phyloP scores from a whole-genome alignment of 2,888 invertebrate species.

The Gibbula magus region DNA sequence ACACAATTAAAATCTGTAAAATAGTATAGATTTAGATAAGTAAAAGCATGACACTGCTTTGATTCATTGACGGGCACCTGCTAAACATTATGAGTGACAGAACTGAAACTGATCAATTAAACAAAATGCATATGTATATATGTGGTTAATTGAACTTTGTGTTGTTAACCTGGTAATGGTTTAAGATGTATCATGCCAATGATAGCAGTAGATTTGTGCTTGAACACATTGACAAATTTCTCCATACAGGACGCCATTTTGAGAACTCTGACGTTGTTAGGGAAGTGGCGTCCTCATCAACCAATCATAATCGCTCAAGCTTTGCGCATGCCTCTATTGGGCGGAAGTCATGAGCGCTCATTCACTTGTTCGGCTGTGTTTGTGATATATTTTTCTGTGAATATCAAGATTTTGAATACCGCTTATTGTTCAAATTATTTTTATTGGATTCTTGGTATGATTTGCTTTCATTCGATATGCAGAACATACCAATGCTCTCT shows the following conservation, averaged over 20 bases:
- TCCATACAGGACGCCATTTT: conserved; percentile 46
- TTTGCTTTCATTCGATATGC: conserved; percentile 42
- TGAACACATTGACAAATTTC: conserved; percentile 49
- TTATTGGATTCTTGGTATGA: not conserved
- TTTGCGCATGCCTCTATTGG: conserved; percentile 29
- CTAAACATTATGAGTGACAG: too few species aligned
- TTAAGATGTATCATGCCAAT: conserved; percentile 85
- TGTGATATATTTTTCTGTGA: conserved; percentile 3
- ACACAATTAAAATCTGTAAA: too few species aligned
- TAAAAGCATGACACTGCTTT: too few species aligned
- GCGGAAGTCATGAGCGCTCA: not conserved
- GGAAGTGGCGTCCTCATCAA: conserved; percentile 37
- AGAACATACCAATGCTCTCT: conserved; percentile 21
- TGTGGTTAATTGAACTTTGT: too few species aligned
- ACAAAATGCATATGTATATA: too few species aligned
- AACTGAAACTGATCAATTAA: too few species aligned
- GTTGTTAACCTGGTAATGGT: conserved; percentile 81
- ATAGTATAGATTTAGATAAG: too few species aligned
- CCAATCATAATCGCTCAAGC: conserved; percentile 50
- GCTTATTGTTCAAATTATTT: conserved; percentile 28
- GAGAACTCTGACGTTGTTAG: conserved; percentile 26
- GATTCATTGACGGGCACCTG: too few species aligned
- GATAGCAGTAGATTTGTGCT: conserved; percentile 66
- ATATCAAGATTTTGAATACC: conserved; percentile 42
- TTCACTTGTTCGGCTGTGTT: conserved; percentile 8